Evolutionary conservation across 1,140 invertebrate species (phyloP).

Genomic region (Scaptodrosophila lebanonensis): DNA sequence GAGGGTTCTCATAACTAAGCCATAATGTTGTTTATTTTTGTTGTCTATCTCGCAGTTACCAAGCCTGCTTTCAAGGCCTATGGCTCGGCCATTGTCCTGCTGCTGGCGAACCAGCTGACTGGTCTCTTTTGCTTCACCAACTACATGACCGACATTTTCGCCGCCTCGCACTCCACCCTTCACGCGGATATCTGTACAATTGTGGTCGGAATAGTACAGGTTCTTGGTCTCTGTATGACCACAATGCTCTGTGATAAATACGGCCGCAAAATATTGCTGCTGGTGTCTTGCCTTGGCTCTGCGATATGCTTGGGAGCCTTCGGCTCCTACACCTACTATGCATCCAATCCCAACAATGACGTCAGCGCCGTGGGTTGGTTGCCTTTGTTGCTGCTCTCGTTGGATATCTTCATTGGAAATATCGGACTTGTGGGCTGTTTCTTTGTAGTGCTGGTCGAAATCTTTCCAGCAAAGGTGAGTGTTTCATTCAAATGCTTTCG

Average conservation of each 20-base stretch:
- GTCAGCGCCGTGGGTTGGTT: constrained; percentile 46
- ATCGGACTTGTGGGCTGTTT: constrained; percentile 57
- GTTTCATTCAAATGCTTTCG: no score
- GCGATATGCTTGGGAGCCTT: constrained; percentile 33
- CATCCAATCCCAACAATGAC: constrained; percentile 1
- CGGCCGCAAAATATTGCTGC: constrained; percentile 44
- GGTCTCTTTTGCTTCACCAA: constrained; percentile 50
- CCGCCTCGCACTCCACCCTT: constrained; percentile 79
- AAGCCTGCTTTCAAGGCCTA: constrained; percentile 36
- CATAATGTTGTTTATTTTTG: no score
- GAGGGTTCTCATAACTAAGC: no score
- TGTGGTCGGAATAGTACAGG: constrained; percentile 78
- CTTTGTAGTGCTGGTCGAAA: constrained; percentile 61
- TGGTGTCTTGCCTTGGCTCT: constrained; percentile 37
- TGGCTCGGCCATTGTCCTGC: constrained; percentile 22
- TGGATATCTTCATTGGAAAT: constrained; percentile 56
- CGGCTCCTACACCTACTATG: constrained; percentile 35
- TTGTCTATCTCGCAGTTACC: constrained; percentile 19
- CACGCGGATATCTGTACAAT: constrained; percentile 79
- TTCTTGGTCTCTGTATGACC: constrained; percentile 61
- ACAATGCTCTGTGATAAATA: constrained; percentile 53
- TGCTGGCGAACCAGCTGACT: constrained; percentile 38
- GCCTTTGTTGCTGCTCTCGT: constrained; percentile 45
- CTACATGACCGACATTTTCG: constrained; percentile 80
- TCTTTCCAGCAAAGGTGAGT: constrained; percentile 53